Conservation (phyloP, 2,888 invertebrate species). For the Lochmaea crataegi region DNA sequence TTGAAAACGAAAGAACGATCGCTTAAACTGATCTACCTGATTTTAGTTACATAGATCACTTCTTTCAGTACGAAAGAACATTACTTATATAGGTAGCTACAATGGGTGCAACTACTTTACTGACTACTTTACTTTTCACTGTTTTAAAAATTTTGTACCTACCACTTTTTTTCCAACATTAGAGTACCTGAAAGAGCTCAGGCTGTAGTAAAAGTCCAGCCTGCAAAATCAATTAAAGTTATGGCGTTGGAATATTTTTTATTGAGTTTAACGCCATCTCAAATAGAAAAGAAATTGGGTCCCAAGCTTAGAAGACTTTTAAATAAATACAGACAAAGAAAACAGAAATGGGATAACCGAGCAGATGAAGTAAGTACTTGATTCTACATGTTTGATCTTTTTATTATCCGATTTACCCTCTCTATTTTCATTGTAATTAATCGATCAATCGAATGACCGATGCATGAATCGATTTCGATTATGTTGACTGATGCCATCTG, state of each 20-base stretch:
- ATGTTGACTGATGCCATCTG: too few species aligned
- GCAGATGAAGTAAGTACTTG: slow-evolving; percentile 63
- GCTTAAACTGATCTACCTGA: too few species aligned
- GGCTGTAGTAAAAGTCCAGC: slow-evolving; percentile 49
- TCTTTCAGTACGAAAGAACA: too few species aligned
- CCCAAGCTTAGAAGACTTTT: slow-evolving; percentile 68
- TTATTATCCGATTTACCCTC: neutral
- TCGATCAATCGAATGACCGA: slow-evolving; percentile 4
- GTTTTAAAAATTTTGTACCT: neutral
- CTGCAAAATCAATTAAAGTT: slow-evolving; percentile 57
- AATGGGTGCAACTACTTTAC: too few species aligned
- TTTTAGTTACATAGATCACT: too few species aligned
- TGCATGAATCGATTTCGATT: neutral
- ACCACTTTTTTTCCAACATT: neutral
- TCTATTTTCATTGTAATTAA: neutral
- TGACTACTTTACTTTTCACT: too few species aligned
- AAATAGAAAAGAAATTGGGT: slow-evolving; percentile 64
- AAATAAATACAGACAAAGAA: slow-evolving; percentile 68
- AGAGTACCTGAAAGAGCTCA: slow-evolving; percentile 57
- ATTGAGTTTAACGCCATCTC: slow-evolving; percentile 61
- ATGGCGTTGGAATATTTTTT: slow-evolving; percentile 65
- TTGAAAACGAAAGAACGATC: too few species aligned
- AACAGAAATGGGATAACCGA: slow-evolving; percentile 65
- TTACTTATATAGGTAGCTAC: too few species aligned
- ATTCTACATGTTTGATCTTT: neutral